These are phyloP conservation scores for Elachura formosa DNA, from an alignment of 2,113 vertebrate genomes.

Conservation along the genomic window DNA sequence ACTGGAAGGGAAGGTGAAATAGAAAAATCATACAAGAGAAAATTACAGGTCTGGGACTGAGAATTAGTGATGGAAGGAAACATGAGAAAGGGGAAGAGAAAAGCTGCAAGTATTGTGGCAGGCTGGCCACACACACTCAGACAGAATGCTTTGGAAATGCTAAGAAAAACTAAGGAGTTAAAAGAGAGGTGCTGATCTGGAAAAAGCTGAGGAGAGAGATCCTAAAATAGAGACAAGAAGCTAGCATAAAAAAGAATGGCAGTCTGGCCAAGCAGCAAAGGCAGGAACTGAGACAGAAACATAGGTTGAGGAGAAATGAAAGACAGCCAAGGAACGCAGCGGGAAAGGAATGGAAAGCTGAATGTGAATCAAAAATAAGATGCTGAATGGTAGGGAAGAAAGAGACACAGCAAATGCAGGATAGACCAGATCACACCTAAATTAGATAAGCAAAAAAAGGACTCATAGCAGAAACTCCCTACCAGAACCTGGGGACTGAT, in stretches of 20 bases:
- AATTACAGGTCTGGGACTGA: neutral
- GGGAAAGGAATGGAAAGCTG: neutral
- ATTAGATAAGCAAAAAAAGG: neutral
- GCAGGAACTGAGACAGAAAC: neutral
- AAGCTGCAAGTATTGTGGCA: neutral
- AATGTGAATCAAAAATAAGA: neutral
- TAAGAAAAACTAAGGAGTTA: neutral
- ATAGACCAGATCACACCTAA: neutral
- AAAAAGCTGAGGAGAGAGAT: neutral
- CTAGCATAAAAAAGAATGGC: neutral
- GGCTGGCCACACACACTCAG: neutral
- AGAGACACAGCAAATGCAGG: neutral
- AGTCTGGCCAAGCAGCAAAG: neutral
- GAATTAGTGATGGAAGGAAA: neutral
- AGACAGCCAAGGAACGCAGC: neutral
- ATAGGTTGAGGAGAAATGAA: neutral
- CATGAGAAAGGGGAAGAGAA: neutral
- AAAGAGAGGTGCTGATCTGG: neutral
- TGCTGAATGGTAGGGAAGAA: neutral
- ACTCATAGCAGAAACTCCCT: neutral
- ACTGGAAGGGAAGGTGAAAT: neutral
- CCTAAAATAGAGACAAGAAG: neutral
- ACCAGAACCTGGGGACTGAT: neutral
- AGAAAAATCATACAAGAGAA: neutral
- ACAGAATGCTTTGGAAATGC: neutral